Percentiles rank a stretch among this genome's conserved stretches.
These are phyloP conservation scores for Parasteatoda tepidariorum DNA, from an alignment of 1,140 invertebrate genomes.

Conservation along the genomic window DNA sequence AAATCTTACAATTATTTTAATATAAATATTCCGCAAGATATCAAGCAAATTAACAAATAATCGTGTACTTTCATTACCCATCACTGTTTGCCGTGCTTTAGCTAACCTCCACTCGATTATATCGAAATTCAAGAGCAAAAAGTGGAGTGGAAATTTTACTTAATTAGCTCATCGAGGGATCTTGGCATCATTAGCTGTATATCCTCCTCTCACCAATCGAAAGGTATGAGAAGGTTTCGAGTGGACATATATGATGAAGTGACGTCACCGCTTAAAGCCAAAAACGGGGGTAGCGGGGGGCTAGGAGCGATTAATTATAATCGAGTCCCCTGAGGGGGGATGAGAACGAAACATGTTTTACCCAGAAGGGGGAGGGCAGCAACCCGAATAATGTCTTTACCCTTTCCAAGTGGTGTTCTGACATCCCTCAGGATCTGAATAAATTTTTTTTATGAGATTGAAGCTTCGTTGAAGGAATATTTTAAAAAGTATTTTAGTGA, in stretches of 20 bases:
- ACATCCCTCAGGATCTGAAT: background rate
- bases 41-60: too few species aligned
- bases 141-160: background rate
- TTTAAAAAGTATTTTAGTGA: too few species aligned
- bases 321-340: background rate
- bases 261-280: background rate
- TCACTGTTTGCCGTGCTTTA: too few species aligned
- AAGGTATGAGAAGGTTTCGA: background rate
- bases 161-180: background rate
- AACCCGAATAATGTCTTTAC: conserved; percentile 6
- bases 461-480: too few species aligned
- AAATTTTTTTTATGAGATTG: too few species aligned
- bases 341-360: conserved; percentile 9
- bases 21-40: too few species aligned
- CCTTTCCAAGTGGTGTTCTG: background rate
- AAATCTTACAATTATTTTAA: too few species aligned
- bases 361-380: background rate
- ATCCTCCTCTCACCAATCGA: background rate
- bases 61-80: too few species aligned
- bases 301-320: conserved; percentile 9
- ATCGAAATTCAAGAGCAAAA: too few species aligned
- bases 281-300: background rate
- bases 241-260: conserved; percentile 5
- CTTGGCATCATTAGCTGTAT: background rate
- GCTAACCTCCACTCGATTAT: too few species aligned